Evolutionary conservation across 2,113 vertebrate genomes (phyloP), one percentile per base, ranked within the genome.

Genomic region (Felis chaus): DNA sequence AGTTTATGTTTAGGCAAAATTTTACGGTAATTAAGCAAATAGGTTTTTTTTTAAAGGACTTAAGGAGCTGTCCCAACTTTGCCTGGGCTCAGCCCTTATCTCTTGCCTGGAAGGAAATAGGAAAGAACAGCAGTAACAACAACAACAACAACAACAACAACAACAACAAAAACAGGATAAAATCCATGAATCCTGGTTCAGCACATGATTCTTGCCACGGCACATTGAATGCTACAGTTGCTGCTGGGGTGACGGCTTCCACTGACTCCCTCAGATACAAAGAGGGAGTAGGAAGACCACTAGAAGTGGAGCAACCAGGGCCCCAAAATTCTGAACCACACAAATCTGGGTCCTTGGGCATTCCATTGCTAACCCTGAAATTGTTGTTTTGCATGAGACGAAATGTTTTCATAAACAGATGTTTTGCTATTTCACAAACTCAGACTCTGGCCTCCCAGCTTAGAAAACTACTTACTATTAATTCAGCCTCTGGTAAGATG

Each of bases 401-500:
- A n/a, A 95, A 76, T 78, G 36, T 94, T 93, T 94, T 90, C 39
- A 61, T 57, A 61, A 95, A 50, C 48, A 96, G 69, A 90, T 23
- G 29, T 29, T 71, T 96, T 94, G 29, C 76, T 88, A 7, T 87
- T 80, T 85, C 41, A 91, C 65, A 90, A 95, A 55, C 78, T 94
- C 89, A 29, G 83, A 79, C 4, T 31, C 93, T 85, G 63, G 76
- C 53, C 88, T 95, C 61, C 66, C 3, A 31, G 79, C 29, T 95
- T 45, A 41, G 84, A 96, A 94, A 97, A 65, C 80, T 92, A 90
- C 80, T 81, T 93, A 90, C 80, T 78, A 4, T 91, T 79, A 76
- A 87, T 57, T 92, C 90, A 53, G 29, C 80, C 63, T 83, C 90
- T 41, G 14, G 36, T 57, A 74, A 89, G 31, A 91, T 19, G 57